Evolutionary conservation across 2,113 vertebrate genomes (phyloP).

Genomic region (Suricata suricatta): DNA sequence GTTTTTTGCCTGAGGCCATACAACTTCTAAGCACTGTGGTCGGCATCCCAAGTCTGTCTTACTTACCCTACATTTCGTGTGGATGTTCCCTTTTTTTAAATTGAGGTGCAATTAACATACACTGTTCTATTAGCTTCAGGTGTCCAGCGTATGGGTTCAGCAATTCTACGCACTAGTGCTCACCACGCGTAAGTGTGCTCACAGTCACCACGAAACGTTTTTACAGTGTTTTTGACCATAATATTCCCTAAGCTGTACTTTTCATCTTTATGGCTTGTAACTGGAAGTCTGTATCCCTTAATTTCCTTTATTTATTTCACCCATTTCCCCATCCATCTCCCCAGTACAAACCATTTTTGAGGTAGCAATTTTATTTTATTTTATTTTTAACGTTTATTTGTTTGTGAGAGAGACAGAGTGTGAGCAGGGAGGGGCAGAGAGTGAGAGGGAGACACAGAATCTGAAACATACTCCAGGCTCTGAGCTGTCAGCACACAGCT

Average conservation of each 20-base stretch:
- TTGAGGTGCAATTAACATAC: not conserved
- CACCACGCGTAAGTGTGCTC: not conserved
- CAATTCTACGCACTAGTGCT: not conserved
- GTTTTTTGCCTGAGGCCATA: not conserved
- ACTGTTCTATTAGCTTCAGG: not conserved
- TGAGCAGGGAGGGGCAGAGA: too few relatives aligned
- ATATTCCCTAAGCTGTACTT: not conserved
- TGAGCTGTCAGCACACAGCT: too few relatives aligned
- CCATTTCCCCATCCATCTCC: not conserved
- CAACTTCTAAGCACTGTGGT: not conserved
- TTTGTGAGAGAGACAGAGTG: too few relatives aligned
- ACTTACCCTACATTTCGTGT: not conserved
- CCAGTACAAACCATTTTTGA: not conserved
- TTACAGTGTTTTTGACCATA: not conserved
- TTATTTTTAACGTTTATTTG: too few relatives aligned
- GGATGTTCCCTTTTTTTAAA: not conserved
- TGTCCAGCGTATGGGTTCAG: not conserved
- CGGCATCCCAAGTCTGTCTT: not conserved
- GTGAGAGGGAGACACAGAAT: too few relatives aligned
- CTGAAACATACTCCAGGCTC: too few relatives aligned
- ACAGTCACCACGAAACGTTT: not conserved
- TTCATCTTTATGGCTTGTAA: not conserved
- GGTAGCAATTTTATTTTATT: not conserved
- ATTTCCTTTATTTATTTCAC: not conserved
- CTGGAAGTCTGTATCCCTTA: not conserved